phyloP scores from a whole-genome alignment of 2,113 vertebrate genomes.

The Pollimyrus isidori region DNA sequence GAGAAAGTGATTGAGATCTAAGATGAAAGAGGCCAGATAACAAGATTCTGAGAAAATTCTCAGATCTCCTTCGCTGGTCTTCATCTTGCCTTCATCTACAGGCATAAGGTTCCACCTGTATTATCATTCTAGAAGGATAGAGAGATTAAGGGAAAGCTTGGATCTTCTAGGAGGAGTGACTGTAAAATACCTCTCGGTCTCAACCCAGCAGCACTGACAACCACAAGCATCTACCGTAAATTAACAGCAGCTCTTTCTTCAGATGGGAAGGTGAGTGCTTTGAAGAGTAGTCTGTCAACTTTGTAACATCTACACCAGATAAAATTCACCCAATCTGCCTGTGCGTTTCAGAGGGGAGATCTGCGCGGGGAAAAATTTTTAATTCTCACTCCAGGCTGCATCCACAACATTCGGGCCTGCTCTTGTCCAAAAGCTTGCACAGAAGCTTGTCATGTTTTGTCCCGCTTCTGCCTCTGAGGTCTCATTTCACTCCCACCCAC shows the following conservation, averaged over 20 bases:
- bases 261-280: not conserved
- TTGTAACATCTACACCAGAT: not conserved
- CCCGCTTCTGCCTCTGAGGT: not conserved
- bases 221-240: not conserved
- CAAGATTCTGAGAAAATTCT: not conserved
- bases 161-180: not conserved
- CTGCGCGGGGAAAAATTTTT: not conserved
- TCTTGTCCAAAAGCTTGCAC: not conserved
- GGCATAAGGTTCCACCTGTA: not conserved
- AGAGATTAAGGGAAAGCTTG: constrained; percentile 44
- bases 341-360: not conserved
- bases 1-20: not conserved
- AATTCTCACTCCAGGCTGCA: not conserved
- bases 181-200: not conserved
- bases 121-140: constrained; percentile 45
- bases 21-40: not conserved
- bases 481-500: not conserved
- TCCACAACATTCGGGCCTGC: not conserved
- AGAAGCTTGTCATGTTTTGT: not conserved
- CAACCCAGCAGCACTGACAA: not conserved
- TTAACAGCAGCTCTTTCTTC: not conserved
- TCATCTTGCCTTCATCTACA: constrained; percentile 15
- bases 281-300: not conserved
- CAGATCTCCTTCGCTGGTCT: not conserved
- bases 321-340: not conserved